Evolutionary conservation across 2,113 vertebrate genomes (phyloP).

Genomic region (Ariopsis seemanni): DNA sequence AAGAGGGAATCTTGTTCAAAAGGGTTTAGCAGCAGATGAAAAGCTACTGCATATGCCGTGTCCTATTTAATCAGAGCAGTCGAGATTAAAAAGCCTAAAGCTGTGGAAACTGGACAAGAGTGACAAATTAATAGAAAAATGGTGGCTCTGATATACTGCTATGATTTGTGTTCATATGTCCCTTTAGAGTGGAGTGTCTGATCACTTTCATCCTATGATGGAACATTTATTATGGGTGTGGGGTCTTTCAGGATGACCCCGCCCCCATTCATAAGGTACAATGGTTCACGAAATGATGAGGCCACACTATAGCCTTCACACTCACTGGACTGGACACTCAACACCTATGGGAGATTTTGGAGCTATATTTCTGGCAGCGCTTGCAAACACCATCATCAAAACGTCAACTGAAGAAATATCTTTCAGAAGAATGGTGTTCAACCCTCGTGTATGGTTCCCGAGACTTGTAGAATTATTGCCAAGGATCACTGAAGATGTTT

Average conservation of each 20-base stretch:
- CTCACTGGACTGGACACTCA: neutral
- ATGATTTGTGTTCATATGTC: neutral
- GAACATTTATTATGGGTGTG: neutral
- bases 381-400: neutral
- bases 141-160: neutral
- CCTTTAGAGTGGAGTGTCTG: neutral
- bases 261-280: neutral
- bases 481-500: neutral
- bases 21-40: conserved; percentile 44
- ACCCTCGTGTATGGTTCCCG: neutral
- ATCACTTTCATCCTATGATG: neutral
- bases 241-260: neutral
- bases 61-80: conserved; percentile 41
- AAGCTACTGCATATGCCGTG: conserved; percentile 13
- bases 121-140: neutral
- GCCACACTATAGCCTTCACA: neutral
- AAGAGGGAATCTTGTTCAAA: conserved; percentile 48
- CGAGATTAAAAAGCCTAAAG: conserved; percentile 45
- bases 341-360: neutral
- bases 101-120: conserved; percentile 5
- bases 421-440: neutral
- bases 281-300: neutral
- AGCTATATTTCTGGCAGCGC: too few species aligned
- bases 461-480: neutral
- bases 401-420: neutral